Evolutionary conservation across 2,113 vertebrate genomes (phyloP).

Genomic region (Vulpes ferrilata): DNA sequence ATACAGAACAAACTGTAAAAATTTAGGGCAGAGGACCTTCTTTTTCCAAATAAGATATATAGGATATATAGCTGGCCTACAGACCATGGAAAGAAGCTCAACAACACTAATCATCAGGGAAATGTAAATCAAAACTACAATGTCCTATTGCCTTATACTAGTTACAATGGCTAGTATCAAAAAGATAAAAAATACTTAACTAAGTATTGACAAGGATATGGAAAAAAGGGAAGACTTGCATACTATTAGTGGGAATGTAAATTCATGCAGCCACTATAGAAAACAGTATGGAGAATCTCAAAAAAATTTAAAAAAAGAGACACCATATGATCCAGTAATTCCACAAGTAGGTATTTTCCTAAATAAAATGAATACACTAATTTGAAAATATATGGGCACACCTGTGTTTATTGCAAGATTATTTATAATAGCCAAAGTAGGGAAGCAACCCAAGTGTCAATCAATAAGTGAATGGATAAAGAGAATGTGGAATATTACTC

Average conservation of each 20-base stretch:
- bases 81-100: neutral
- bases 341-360: neutral
- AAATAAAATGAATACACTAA: neutral
- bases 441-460: neutral
- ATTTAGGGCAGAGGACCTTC: neutral
- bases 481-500: no score
- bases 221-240: neutral
- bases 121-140: neutral
- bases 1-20: neutral
- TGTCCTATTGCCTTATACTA: neutral
- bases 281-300: neutral
- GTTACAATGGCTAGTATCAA: neutral
- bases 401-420: neutral
- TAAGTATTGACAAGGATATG: neutral
- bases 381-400: neutral
- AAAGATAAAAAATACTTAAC: neutral
- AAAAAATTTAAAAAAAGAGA: neutral
- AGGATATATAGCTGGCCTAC: neutral
- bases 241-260: neutral
- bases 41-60: neutral
- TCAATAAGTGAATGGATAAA: neutral
- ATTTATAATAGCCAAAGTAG: neutral
- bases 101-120: neutral
- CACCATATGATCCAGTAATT: neutral
- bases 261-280: neutral